phyloP scores from a whole-genome alignment of 2,113 vertebrate species.

The Chauna torquata region DNA sequence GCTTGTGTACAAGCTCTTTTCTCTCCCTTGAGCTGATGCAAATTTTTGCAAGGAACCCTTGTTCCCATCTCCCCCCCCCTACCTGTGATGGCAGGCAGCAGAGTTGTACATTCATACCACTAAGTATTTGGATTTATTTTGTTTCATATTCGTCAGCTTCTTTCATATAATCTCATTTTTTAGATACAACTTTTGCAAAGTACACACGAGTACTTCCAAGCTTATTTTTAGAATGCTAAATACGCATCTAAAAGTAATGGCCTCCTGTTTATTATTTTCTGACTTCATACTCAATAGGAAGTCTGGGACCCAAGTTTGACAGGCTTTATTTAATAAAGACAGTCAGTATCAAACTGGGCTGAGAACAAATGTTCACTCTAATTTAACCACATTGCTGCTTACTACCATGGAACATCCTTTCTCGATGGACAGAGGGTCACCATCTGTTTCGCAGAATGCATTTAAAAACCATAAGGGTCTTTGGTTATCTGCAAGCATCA shows the following conservation, averaged over 20 bases:
- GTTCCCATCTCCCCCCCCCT: neutral
- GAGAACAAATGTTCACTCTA: neutral
- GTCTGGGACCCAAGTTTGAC: neutral
- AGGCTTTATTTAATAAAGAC: neutral
- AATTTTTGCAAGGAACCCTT: neutral
- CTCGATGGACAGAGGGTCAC: neutral
- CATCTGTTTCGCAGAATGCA: neutral
- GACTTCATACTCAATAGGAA: neutral
- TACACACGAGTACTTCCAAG: neutral
- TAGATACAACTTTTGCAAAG: neutral
- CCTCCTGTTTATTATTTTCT: neutral
- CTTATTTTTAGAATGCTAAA: neutral
- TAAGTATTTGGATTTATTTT: neutral
- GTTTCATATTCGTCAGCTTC: neutral
- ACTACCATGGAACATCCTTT: neutral
- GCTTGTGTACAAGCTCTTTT: neutral
- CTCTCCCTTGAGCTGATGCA: neutral
- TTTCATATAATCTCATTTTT: neutral
- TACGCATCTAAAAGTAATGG: neutral
- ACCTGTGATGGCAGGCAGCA: neutral
- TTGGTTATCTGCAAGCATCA: neutral
- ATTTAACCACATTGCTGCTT: neutral
- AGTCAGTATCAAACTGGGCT: neutral
- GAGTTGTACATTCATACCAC: neutral
- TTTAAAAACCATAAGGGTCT: neutral